A percentile compares a stretch with the other conserved stretches of the same genome.
Evolutionary conservation across 2,888 invertebrate genomes (phyloP).

Genomic region (Drosophila paracracens): DNA sequence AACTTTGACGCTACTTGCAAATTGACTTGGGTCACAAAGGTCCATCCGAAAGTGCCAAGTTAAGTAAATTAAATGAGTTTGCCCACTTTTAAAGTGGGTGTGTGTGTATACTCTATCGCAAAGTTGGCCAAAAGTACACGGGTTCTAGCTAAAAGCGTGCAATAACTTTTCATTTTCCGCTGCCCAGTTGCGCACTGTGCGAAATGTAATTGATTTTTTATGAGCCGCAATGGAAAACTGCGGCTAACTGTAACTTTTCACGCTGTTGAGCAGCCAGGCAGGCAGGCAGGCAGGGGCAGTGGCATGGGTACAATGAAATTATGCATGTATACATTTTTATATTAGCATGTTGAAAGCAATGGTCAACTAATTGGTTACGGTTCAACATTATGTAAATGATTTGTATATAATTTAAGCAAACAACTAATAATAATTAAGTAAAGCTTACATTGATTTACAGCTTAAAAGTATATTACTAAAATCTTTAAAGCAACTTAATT

Average conservation of each 20-base stretch:
- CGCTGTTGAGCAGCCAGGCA: background rate
- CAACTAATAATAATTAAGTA: background rate
- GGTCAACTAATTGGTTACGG: constrained; percentile 21
- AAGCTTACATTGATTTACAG: background rate
- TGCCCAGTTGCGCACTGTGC: constrained; percentile 46
- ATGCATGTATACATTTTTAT: constrained; percentile 20
- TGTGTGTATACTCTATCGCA: constrained; percentile 9
- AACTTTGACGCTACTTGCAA: constrained; percentile 43
- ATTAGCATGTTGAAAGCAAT: constrained; percentile 13
- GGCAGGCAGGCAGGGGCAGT: background rate
- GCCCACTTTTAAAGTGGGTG: constrained; percentile 45
- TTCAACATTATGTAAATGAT: constrained; percentile 1
- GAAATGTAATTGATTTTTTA: constrained; percentile 66
- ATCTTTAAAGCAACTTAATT: background rate
- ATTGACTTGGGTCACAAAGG: constrained; percentile 58
- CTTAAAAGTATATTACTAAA: background rate
- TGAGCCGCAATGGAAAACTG: constrained; percentile 24
- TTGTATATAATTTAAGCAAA: background rate
- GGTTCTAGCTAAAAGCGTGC: constrained; percentile 65
- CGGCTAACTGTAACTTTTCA: constrained; percentile 16
- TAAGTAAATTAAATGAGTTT: constrained; percentile 60
- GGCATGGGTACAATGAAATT: background rate
- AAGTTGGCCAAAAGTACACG: constrained; percentile 42
- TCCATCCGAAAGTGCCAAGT: constrained; percentile 57
- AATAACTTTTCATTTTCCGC: constrained; percentile 75